phyloP scores from a whole-genome alignment of 2,113 vertebrate species.

The Engraulis encrasicolus region DNA sequence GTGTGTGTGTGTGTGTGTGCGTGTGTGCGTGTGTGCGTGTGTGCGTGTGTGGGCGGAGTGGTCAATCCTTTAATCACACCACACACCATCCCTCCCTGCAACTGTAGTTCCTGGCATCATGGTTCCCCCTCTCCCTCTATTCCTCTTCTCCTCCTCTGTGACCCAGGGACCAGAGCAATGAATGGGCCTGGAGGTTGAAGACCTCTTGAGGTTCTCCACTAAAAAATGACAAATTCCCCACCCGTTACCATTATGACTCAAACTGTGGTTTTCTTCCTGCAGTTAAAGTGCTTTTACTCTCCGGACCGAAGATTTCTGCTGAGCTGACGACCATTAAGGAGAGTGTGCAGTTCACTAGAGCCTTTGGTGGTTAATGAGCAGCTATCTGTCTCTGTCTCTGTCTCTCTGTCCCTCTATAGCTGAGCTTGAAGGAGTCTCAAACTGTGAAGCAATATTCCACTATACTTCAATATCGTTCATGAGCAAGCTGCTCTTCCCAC shows the following conservation, averaged over 20 bases:
- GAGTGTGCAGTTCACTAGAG: neutral
- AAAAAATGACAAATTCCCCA: neutral
- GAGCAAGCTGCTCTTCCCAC: neutral
- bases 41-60: too few species aligned
- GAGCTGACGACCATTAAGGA: neutral
- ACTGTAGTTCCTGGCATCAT: neutral
- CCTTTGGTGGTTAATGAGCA: conserved; percentile 11
- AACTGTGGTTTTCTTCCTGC: too few species aligned
- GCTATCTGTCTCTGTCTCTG: neutral
- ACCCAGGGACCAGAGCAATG: neutral
- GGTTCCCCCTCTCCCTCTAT: neutral
- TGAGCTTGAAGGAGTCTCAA: neutral
- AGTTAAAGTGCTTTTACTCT: too few species aligned
- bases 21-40: too few species aligned
- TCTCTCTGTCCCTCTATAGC: neutral
- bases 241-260: neutral
- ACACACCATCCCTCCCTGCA: neutral
- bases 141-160: too few species aligned
- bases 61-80: neutral
- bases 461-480: neutral
- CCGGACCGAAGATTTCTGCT: neutral
- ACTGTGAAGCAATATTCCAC: neutral
- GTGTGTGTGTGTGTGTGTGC: too few species aligned
- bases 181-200: neutral
- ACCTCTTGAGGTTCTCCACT: neutral